phyloP scores from a whole-genome alignment of 1,140 invertebrate genomes.

The Drosophila sturtevanti region DNA sequence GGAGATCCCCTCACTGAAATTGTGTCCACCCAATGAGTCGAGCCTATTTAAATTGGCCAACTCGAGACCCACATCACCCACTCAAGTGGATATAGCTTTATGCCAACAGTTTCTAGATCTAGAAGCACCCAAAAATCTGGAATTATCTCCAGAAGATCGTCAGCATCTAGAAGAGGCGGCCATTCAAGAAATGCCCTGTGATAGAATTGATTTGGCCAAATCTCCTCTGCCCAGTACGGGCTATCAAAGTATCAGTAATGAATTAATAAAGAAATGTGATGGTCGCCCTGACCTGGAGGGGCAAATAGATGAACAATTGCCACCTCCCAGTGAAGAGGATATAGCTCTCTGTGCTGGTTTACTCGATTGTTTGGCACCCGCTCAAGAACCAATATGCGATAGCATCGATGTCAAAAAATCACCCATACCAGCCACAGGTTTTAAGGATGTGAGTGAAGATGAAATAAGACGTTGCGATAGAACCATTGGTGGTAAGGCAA shows the following conservation, averaged over 20 bases:
- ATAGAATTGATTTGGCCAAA: conserved; percentile 66
- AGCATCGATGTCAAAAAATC: conserved; percentile 61
- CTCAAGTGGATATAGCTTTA: conserved; percentile 42
- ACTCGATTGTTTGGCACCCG: conserved; percentile 62
- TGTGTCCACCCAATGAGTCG: conserved; percentile 69
- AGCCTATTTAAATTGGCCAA: conserved; percentile 68
- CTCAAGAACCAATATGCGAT: conserved; percentile 64
- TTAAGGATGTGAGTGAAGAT: conserved; percentile 57
- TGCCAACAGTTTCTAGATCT: conserved; percentile 54
- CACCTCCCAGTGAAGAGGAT: conserved; percentile 52
- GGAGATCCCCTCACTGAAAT: conserved; percentile 53
- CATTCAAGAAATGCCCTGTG: conserved; percentile 60
- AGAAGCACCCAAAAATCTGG: conserved; percentile 40
- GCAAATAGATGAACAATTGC: conserved; percentile 1
- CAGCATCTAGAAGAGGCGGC: conserved; percentile 49
- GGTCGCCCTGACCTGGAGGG: conserved; percentile 19
- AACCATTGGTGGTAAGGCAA: conserved; percentile 9
- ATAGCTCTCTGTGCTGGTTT: conserved; percentile 55
- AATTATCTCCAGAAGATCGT: conserved; percentile 48
- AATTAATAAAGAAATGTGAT: conserved; percentile 57
- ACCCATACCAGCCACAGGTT: conserved; percentile 66
- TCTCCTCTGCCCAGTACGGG: conserved; percentile 63
- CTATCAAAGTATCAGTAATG: conserved; percentile 51
- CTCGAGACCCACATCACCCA: conserved; percentile 66
- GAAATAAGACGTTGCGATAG: conserved; percentile 64